Base-by-base conservation (phyloP, 2,888 invertebrate species). In the Catocala nupta region DNA sequence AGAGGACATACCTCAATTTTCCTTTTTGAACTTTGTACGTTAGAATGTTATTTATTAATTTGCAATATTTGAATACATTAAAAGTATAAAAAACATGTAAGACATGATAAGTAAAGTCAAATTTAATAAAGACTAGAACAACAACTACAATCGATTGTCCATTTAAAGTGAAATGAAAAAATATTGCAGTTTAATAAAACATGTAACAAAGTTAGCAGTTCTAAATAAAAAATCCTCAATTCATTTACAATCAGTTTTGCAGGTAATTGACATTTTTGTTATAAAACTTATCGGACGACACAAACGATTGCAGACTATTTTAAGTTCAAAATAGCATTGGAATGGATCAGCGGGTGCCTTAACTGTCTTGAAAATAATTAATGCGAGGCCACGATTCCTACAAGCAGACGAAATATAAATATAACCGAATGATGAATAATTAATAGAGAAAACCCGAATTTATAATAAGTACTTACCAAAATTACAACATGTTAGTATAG, bases 391-490 rank as follows among this genome's bases (percentile, higher is more conserved):
- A 82, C 78, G 73, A 87, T 90, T 89, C 90, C 90, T 80, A 69
- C 63, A 75, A 77, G 69, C 72, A 69, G 62, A 79, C 62, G 62
- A 70, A 63, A 64, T 44, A 59, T 48, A 63, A 64, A 59, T 68
- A 70, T 54, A 68, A 71, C 67, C 36, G 48, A 63, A 58, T 59
- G 47, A 65, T 33, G 47, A 69, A 71, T 70, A 66, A 71, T 78
- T 72, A 71, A 73, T 70, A 74, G 65, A 70, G 71, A 67, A 72
- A 82, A 82, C 81, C 81, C 81, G 78, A 85, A 82, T 81, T 82
- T 78, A 86, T 80, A 83, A 86, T 91, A 91, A 91, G 90, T 91
- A 91, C 90, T 88, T 88, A 90, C 81, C 84, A 87, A 88, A 80
- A 81, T 83, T 81, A 85, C 73, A 80, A 74, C 72, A 81, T 81